phyloP scores from a whole-genome alignment of 2,888 invertebrate genomes.

The Cryptosula pallasiana region DNA sequence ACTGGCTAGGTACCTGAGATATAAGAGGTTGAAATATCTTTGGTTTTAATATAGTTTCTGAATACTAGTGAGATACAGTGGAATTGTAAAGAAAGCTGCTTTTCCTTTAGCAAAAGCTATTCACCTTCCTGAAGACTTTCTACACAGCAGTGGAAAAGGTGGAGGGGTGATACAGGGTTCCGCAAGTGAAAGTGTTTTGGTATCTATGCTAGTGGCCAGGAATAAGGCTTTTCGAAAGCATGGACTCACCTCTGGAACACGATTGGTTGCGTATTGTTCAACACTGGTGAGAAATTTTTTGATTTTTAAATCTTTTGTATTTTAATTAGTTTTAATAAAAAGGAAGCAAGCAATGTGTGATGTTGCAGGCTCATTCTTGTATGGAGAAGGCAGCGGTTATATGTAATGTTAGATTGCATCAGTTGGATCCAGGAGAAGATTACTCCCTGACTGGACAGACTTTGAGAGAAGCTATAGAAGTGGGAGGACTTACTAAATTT shows the following conservation, averaged over 20 bases:
- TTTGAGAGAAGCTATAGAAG: constrained; percentile 60
- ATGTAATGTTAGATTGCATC: constrained; percentile 50
- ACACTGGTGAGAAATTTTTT: constrained; percentile 53
- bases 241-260: constrained; percentile 82
- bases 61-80: no score
- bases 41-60: no score
- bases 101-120: constrained; percentile 67
- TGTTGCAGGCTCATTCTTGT: constrained; percentile 51
- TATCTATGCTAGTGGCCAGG: constrained; percentile 84
- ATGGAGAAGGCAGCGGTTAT: constrained; percentile 55
- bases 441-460: constrained; percentile 46
- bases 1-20: constrained; percentile 91
- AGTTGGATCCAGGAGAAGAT: constrained; percentile 50
- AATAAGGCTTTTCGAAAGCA: constrained; percentile 50
- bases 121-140: constrained; percentile 80
- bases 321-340: no score
- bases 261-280: constrained; percentile 73
- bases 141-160: constrained; percentile 78
- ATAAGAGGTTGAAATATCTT: no score
- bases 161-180: constrained; percentile 93
- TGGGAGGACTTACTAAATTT: no score
- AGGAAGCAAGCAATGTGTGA: no score
- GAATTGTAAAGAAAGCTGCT: no score
- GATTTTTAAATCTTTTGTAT: no score
- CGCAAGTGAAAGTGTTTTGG: constrained; percentile 89